phyloP scores from a whole-genome alignment of 2,797 vertebrate genomes.

The Naso thynnoides region DNA sequence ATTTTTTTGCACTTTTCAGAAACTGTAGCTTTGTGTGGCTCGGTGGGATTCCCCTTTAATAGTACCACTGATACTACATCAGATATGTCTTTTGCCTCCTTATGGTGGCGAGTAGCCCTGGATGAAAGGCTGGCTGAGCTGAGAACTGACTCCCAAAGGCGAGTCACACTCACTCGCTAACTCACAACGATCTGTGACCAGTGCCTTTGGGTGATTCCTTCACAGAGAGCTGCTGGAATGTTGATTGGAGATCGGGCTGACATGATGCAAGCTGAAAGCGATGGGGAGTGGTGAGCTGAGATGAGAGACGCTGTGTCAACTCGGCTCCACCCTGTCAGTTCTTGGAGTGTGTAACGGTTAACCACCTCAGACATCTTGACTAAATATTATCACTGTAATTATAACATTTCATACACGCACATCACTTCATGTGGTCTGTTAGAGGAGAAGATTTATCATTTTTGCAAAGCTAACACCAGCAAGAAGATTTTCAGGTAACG shows the following conservation, averaged over 20 bases:
- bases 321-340: conserved; percentile 67
- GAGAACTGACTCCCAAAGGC: conserved; percentile 51
- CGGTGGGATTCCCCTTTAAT: conserved; percentile 34
- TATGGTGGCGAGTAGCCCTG: conserved; percentile 32
- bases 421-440: conserved; percentile 1
- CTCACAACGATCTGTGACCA: conserved; percentile 61
- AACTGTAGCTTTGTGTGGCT: conserved; percentile 26
- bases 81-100: conserved; percentile 60
- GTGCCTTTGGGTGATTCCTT: conserved; percentile 54
- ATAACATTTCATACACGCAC: conserved; percentile 31
- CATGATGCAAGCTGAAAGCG: conserved; percentile 69
- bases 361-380: conserved; percentile 61
- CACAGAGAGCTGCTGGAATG: conserved; percentile 47
- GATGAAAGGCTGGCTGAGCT: conserved; percentile 55
- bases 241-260: conserved; percentile 56
- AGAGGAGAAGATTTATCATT: neutral
- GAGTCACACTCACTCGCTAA: conserved; percentile 59
- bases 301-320: conserved; percentile 65
- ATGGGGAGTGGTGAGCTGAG: conserved; percentile 57
- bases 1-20: conserved; percentile 12
- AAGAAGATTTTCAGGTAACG: neutral
- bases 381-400: conserved; percentile 72
- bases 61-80: conserved; percentile 39
- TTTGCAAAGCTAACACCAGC: neutral
- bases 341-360: conserved; percentile 53